Percentiles rank a stretch among this genome's conserved stretches.
phyloP scores from a whole-genome alignment of 2,113 vertebrate species.

The Oryzias curvinotus region DNA sequence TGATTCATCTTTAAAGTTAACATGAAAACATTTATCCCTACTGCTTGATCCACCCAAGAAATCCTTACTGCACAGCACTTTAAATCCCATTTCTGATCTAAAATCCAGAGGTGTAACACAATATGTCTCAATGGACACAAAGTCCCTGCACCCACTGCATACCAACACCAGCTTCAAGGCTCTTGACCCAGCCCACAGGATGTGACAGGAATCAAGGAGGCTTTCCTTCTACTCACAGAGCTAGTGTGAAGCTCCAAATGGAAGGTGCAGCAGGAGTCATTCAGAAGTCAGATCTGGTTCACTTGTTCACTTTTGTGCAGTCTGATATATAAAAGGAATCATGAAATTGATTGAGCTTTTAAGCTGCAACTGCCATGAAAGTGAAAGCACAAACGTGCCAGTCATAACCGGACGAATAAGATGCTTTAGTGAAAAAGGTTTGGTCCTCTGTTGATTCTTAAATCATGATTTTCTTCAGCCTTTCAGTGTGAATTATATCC shows the following conservation, averaged over 20 bases:
- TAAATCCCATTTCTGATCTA: constrained; percentile 36
- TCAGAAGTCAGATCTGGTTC: constrained; percentile 21
- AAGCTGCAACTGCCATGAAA: background rate
- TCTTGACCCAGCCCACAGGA: constrained; percentile 33
- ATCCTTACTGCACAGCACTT: constrained; percentile 1
- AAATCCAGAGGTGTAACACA: constrained; percentile 60
- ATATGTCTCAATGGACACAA: constrained; percentile 55
- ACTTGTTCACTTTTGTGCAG: constrained; percentile 4
- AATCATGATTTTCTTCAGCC: too few relatives aligned
- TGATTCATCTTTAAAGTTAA: constrained; percentile 14
- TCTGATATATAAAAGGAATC: background rate
- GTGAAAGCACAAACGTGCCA: too few relatives aligned
- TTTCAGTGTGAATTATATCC: too few relatives aligned
- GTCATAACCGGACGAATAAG: too few relatives aligned
- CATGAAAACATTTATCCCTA: constrained; percentile 18
- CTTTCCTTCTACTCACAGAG: constrained; percentile 38
- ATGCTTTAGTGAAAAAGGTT: too few relatives aligned
- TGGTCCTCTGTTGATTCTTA: too few relatives aligned
- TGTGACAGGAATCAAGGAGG: constrained; percentile 54
- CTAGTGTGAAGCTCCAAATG: constrained; percentile 10
- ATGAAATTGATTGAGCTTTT: background rate
- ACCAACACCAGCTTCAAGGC: constrained; percentile 39
- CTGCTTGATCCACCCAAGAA: constrained; percentile 16
- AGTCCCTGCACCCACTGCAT: constrained; percentile 40
- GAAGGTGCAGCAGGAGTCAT: constrained; percentile 9